A percentile compares a stretch with the other conserved stretches of the same genome.
These are phyloP conservation scores for Eufriesea mexicana DNA, from an alignment of 1,140 invertebrate species.

Conservation along the genomic window DNA sequence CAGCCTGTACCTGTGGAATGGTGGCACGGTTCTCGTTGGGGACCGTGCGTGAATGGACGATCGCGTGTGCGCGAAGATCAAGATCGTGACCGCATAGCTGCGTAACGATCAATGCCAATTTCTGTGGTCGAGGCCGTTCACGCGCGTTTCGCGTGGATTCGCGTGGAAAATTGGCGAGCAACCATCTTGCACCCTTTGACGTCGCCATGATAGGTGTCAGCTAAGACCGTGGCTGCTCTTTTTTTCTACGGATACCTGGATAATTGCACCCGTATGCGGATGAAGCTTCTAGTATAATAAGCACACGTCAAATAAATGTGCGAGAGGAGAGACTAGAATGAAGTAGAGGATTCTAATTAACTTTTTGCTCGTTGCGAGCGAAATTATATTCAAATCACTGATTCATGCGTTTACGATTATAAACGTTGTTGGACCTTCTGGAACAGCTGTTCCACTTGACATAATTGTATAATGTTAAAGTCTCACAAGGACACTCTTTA, in stretches of 20 bases:
- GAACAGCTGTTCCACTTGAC: not conserved
- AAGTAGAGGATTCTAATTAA: not conserved
- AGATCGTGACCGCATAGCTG: conserved; percentile 43
- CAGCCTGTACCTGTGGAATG: too few relatives aligned
- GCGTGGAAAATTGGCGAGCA: conserved; percentile 21
- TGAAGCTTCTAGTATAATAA: not conserved
- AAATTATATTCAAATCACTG: not conserved
- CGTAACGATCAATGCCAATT: conserved; percentile 43
- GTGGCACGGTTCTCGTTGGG: not conserved
- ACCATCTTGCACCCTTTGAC: not conserved
- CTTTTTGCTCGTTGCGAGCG: not conserved
- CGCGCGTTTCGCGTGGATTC: not conserved
- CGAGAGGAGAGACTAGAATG: not conserved
- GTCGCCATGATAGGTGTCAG: not conserved
- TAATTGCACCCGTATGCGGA: not conserved
- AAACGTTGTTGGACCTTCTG: not conserved
- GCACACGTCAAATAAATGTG: not conserved
- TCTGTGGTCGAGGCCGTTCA: conserved; percentile 24
- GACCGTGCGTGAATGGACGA: conserved; percentile 29
- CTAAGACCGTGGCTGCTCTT: not conserved
- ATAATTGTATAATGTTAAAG: conserved; percentile 1
- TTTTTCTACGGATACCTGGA: not conserved
- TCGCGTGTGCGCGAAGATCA: conserved; percentile 41
- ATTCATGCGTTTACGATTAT: not conserved
- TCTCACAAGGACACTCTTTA: not conserved